These are phyloP conservation scores for Drosophila emarginata DNA, from an alignment of 2,888 invertebrate genomes.

Conservation along the genomic window DNA sequence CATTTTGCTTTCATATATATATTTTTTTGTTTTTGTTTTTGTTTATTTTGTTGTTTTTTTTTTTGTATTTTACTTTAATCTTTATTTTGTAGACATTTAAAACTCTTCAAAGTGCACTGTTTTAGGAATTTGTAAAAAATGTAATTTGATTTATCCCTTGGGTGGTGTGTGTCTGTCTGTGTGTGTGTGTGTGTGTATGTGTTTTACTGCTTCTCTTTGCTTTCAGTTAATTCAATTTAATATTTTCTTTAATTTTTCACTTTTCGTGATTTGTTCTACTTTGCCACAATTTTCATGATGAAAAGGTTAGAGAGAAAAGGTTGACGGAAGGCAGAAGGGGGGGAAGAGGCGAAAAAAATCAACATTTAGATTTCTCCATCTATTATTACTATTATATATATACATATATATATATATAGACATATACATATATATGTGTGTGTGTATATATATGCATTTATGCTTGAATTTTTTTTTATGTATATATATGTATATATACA, in stretches of 20 bases:
- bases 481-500: conserved; percentile 17
- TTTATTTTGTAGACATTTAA: conserved; percentile 66
- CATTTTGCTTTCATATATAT: background rate
- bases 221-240: background rate
- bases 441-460: conserved; percentile 6
- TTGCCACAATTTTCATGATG: conserved; percentile 22
- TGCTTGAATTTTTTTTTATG: too few relatives aligned
- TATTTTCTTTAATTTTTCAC: background rate
- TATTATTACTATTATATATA: conserved; percentile 3
- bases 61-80: conserved; percentile 39
- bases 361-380: conserved; percentile 17
- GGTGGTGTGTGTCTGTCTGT: conserved; percentile 7
- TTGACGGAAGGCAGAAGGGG: conserved; percentile 2
- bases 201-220: background rate
- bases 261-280: background rate
- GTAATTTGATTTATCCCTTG: conserved; percentile 31
- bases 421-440: conserved; percentile 11
- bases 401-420: conserved; percentile 11
- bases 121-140: conserved; percentile 66
- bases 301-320: conserved; percentile 5
- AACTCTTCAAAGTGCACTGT: conserved; percentile 71
- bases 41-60: conserved; percentile 50
- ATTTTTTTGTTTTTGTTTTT: conserved; percentile 36
- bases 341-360: conserved; percentile 6
- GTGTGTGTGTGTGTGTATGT: conserved; percentile 20